A percentile compares a stretch with the other conserved stretches of the same genome.
phyloP scores from a whole-genome alignment of 2,113 vertebrate species.

The Nematolebias whitei region DNA sequence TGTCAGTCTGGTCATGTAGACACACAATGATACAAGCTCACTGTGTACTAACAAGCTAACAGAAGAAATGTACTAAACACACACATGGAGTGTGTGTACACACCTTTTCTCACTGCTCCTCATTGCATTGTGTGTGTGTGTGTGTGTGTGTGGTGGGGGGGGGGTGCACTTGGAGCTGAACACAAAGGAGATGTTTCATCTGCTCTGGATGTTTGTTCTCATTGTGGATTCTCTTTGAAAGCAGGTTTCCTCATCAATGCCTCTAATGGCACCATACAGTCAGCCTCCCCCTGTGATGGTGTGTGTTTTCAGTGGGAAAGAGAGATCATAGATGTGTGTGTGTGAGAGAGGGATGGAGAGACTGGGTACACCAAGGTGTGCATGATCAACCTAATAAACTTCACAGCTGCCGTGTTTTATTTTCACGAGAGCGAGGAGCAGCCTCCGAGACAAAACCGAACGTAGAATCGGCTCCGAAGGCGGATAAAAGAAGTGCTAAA shows the following conservation, averaged over 20 bases:
- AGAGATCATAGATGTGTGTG: constrained; percentile 5
- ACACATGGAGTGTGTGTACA: background rate
- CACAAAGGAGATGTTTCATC: constrained; percentile 69
- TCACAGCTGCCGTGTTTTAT: constrained; percentile 36
- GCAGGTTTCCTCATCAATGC: constrained; percentile 52
- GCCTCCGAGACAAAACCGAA: constrained; percentile 71
- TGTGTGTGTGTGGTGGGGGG: too few relatives aligned
- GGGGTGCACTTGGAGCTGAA: constrained; percentile 43
- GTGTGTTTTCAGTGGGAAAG: constrained; percentile 14
- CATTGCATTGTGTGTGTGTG: constrained; percentile 52
- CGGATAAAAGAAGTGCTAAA: constrained; percentile 73
- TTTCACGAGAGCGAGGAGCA: constrained; percentile 39
- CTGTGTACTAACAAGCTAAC: constrained; percentile 24
- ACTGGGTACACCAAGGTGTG: background rate
- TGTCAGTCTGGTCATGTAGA: constrained; percentile 48
- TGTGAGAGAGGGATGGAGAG: too few relatives aligned
- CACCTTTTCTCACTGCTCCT: constrained; percentile 22
- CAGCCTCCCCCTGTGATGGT: constrained; percentile 20
- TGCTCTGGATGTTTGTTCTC: constrained; percentile 65
- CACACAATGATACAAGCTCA: constrained; percentile 15
- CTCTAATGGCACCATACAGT: constrained; percentile 50
- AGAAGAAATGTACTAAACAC: constrained; percentile 34
- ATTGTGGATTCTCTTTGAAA: constrained; percentile 66
- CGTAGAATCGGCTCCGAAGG: constrained; percentile 70
- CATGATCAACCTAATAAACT: constrained; percentile 57